A percentile compares a stretch with the other conserved stretches of the same genome.
phyloP scores from a whole-genome alignment of 2,113 vertebrate genomes.

The Bombycilla garrulus region DNA sequence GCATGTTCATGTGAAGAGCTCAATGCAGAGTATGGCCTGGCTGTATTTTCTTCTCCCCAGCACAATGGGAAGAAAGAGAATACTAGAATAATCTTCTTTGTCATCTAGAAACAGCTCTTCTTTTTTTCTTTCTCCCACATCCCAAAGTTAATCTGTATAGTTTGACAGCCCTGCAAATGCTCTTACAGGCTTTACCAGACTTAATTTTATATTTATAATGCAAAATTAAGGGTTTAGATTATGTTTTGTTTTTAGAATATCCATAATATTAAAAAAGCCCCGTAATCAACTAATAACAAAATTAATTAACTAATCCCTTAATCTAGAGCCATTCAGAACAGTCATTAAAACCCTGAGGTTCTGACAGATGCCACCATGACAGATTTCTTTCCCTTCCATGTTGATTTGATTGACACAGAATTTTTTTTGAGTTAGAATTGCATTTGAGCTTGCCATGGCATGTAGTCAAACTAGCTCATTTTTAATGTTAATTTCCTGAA shows the following conservation, averaged over 20 bases:
- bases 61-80: background rate
- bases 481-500: conserved; percentile 51
- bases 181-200: background rate
- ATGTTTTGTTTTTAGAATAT: background rate
- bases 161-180: background rate
- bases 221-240: background rate
- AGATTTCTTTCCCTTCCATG: background rate
- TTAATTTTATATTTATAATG: background rate
- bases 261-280: background rate
- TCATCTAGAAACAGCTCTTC: background rate
- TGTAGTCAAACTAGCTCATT: conserved; percentile 27
- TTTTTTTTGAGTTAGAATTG: conserved; percentile 52
- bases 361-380: background rate
- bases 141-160: background rate
- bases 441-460: conserved; percentile 20
- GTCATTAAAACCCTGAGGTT: conserved; percentile 26
- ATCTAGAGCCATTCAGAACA: background rate
- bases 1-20: background rate
- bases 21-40: background rate
- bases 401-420: conserved; percentile 44
- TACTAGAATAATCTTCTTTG: background rate
- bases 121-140: background rate
- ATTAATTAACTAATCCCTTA: conserved; percentile 4
- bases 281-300: background rate
- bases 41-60: background rate